Evolutionary conservation across 2,797 vertebrate genomes (phyloP).

Genomic region (Sebastes goodei): DNA sequence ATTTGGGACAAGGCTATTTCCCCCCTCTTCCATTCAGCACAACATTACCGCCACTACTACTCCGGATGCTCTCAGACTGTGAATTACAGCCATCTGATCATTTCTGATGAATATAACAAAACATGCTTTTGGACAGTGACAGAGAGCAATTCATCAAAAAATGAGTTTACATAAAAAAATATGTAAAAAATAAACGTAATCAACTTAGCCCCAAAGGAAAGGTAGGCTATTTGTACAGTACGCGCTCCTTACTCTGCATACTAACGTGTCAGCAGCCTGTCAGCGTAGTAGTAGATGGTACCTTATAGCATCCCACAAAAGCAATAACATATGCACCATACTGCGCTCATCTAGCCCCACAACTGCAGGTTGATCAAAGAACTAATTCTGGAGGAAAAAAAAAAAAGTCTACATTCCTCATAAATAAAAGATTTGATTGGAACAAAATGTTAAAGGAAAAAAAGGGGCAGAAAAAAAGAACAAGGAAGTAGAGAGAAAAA

Average conservation of each 20-base stretch:
- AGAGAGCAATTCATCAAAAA: neutral
- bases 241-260: neutral
- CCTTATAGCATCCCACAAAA: neutral
- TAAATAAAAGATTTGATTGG: slow-evolving; percentile 39
- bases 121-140: neutral
- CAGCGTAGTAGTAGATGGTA: neutral
- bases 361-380: slow-evolving; percentile 35
- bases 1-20: slow-evolving; percentile 62
- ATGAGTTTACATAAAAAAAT: neutral
- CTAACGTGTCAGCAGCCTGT: slow-evolving; percentile 11
- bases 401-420: slow-evolving; percentile 15
- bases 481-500: slow-evolving; percentile 25
- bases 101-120: slow-evolving; percentile 31
- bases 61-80: slow-evolving; percentile 34
- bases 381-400: neutral
- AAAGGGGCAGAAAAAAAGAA: slow-evolving; percentile 12
- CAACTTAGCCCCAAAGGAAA: neutral
- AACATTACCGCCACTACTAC: slow-evolving; percentile 35
- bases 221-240: neutral
- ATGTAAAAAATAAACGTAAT: neutral
- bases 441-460: slow-evolving; percentile 25
- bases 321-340: neutral
- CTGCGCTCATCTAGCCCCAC: neutral
- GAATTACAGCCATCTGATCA: slow-evolving; percentile 47
- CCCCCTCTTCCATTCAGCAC: slow-evolving; percentile 50